Base-by-base conservation (phyloP, 2,797 vertebrate species). In the Coendou prehensilis region DNA sequence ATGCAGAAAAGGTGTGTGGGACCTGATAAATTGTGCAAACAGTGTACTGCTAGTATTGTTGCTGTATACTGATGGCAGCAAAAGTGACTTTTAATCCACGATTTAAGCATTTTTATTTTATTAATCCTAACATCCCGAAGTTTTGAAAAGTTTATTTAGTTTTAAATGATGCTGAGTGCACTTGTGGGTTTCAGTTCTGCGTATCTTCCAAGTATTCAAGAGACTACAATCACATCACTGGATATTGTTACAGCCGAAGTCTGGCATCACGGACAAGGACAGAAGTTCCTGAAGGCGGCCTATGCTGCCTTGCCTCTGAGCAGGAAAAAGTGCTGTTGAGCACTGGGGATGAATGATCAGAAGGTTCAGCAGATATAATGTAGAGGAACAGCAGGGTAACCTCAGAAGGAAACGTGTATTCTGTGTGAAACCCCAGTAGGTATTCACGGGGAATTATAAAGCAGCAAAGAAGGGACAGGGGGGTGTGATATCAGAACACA, bases 381-480 rank as follows among this genome's bases (percentile, higher is more conserved):
- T 2, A 47, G n/a, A n/a, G 30, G 50, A 56, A 57, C 2, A 52
- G 9, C 10, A 23, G 11, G 50, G 41, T 23, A 17, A 73, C 6
- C 23, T 54, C 17, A 9, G 26, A 7, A 78, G 67, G 11, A 13
- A 61, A 2, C 10, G 17, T 41, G 75, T 50, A 6, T 64, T 45
- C 45, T 52, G 76, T 28, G 41, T 76, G 54, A 75, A 64, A 33
- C 20, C 9, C 20, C 10, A 69, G 47, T 22, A 10, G 11, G 45
- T 26, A 26, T 3, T 20, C 50, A 15, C 22, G 4, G 14, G 50
- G 10, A 56, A 47, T 22, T 45, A 30, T 10, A 71, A 63, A 33
- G 37, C 8, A 41, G n/a, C 9, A 41, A 10, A 7, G 37, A 61
- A n/a, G 45, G 2, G 15, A 17, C 9, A 2, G n/a, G 0, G 17